A percentile compares a stretch with the other conserved stretches of the same genome.
Conservation (phyloP, 1,140 invertebrate species). For the Sycophila sp. region DNA sequence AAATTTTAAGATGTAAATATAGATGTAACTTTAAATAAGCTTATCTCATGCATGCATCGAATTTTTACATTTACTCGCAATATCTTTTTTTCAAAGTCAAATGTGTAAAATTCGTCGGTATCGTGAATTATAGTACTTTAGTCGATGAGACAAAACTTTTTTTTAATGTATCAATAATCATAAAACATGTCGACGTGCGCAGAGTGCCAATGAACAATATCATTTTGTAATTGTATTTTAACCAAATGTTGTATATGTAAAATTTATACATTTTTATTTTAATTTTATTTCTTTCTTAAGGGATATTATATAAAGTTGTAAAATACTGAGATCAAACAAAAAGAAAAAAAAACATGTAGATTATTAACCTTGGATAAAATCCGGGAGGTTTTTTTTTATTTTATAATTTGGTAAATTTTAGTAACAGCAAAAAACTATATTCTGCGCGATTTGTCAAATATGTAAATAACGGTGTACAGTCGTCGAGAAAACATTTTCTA, state of each 20-base stretch:
- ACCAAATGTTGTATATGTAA: constrained; percentile 39
- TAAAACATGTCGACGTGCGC: constrained; percentile 34
- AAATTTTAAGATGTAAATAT: constrained; percentile 36
- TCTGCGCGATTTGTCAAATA: constrained; percentile 39
- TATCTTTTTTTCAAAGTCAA: constrained; percentile 28
- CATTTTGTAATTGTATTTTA: constrained; percentile 38
- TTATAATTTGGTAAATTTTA: constrained; percentile 37
- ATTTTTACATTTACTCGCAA: constrained; percentile 35
- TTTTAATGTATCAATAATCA: constrained; percentile 24
- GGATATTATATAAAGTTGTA: constrained; percentile 32
- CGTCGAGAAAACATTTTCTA: constrained; percentile 16
- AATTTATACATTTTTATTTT: constrained; percentile 41
- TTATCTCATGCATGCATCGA: constrained; percentile 13
- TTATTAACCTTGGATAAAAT: constrained; percentile 13
- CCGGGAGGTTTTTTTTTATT: constrained; percentile 32
- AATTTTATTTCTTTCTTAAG: constrained; percentile 34
- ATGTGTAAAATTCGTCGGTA: constrained; percentile 24
- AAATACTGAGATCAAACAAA: constrained; percentile 30
- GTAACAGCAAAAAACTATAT: constrained; percentile 21
- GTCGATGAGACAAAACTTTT: constrained; percentile 25
- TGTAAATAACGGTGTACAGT: constrained; percentile 34
- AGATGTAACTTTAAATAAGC: constrained; percentile 7
- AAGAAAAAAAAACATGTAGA: constrained; percentile 28
- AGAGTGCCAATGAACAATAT: constrained; percentile 41
- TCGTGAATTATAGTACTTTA: constrained; percentile 12